phyloP scores from a whole-genome alignment of 2,113 vertebrate genomes.

The Acinonyx jubatus region DNA sequence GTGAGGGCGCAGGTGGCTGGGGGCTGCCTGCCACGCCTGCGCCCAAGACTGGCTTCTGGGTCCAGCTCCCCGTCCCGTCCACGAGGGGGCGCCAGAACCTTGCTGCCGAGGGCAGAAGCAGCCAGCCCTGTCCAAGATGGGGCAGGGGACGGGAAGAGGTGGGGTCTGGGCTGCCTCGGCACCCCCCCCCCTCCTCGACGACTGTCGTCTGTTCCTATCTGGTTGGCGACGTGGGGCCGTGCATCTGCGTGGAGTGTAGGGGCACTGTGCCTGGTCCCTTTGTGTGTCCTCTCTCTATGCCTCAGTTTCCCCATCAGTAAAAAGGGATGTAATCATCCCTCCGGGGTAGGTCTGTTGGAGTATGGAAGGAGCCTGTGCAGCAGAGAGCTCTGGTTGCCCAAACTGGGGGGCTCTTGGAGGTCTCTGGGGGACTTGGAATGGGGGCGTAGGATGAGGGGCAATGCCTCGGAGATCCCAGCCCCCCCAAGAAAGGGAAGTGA shows the following conservation, averaged over 20 bases:
- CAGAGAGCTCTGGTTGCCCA: neutral
- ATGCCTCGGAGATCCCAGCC: no score
- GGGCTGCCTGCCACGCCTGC: neutral
- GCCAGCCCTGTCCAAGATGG: no score
- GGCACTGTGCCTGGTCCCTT: neutral
- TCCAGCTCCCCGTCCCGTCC: neutral
- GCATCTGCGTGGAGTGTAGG: neutral
- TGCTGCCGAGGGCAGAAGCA: neutral
- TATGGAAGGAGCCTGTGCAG: neutral
- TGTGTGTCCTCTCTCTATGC: neutral
- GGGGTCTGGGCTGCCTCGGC: neutral
- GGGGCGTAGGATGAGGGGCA: neutral
- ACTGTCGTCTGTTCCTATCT: neutral
- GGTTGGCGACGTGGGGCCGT: neutral
- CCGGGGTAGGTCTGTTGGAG: neutral
- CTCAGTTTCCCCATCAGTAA: neutral
- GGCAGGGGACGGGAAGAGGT: neutral
- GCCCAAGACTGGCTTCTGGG: neutral
- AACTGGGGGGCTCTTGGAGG: no score
- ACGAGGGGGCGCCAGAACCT: neutral
- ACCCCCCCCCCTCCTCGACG: rapidly evolving
- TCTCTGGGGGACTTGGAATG: neutral
- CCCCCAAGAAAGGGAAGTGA: neutral
- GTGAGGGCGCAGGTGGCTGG: neutral
- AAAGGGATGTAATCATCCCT: neutral